Percentiles rank a stretch among this genome's conserved stretches.
These are phyloP conservation scores for Drosophila recens DNA, from an alignment of 2,888 invertebrate genomes.

Conservation along the genomic window DNA sequence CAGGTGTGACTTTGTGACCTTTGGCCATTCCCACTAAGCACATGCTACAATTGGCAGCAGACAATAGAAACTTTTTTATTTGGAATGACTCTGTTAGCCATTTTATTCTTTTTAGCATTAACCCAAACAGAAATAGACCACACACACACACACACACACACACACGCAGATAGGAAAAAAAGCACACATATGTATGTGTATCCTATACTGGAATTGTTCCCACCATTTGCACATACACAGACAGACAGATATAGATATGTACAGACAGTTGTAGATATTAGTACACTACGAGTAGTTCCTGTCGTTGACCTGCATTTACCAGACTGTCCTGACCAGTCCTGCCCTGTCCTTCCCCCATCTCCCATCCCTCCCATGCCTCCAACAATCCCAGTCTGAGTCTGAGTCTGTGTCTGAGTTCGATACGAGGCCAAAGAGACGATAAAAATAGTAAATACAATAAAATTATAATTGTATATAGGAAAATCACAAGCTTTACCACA, in stretches of 20 bases:
- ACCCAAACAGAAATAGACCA: slow-evolving; percentile 52
- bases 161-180: slow-evolving; percentile 20
- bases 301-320: slow-evolving; percentile 83
- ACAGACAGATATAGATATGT: slow-evolving; percentile 25
- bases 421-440: slow-evolving; percentile 79
- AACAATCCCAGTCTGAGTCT: slow-evolving; percentile 43
- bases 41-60: slow-evolving; percentile 54
- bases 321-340: slow-evolving; percentile 54
- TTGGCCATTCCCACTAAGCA: slow-evolving; percentile 24
- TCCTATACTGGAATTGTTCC: slow-evolving; percentile 42
- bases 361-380: slow-evolving; percentile 28
- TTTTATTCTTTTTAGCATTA: slow-evolving; percentile 72
- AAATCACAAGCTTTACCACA: slow-evolving; percentile 66
- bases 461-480: slow-evolving; percentile 82
- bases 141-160: slow-evolving; percentile 18
- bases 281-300: slow-evolving; percentile 72
- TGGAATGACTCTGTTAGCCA: slow-evolving; percentile 37
- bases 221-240: slow-evolving; percentile 33
- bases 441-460: slow-evolving; percentile 84
- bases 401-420: slow-evolving; percentile 69
- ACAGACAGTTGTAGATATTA: slow-evolving; percentile 58
- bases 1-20: slow-evolving; percentile 37
- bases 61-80: slow-evolving; percentile 63
- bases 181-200: slow-evolving; percentile 22
- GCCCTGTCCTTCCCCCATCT: slow-evolving; percentile 16